These are phyloP conservation scores for Tetramorium alpestre DNA, from an alignment of 1,140 invertebrate species.

Conservation along the genomic window DNA sequence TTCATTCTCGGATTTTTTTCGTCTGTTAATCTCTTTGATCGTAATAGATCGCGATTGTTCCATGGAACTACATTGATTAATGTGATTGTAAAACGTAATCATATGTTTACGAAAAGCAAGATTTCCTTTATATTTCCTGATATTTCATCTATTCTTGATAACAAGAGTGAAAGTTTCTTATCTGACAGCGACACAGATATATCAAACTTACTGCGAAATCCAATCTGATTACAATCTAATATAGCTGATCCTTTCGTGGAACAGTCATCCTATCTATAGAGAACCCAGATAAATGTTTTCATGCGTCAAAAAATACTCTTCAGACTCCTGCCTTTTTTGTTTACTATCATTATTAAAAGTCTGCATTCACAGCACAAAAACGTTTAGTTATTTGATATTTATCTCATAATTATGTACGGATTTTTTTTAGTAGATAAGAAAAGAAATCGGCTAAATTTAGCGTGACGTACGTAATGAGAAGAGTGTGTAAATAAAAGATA, in stretches of 20 bases:
- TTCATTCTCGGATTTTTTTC: slow-evolving; percentile 5
- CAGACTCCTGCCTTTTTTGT: slow-evolving; percentile 34
- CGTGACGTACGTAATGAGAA: neutral
- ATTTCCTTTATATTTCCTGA: neutral
- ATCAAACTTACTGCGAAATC: neutral
- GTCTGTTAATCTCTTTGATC: neutral
- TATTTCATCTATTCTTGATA: neutral
- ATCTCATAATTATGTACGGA: neutral
- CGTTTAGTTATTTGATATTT: neutral
- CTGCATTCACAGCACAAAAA: neutral
- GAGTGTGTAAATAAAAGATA: slow-evolving; percentile 5
- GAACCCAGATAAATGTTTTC: neutral
- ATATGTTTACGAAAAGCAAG: neutral
- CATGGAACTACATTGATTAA: neutral
- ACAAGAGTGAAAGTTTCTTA: slow-evolving; percentile 2
- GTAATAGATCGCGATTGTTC: slow-evolving; percentile 4
- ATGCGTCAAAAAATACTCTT: slow-evolving; percentile 18
- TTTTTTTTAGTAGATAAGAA: neutral
- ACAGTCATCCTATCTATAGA: neutral
- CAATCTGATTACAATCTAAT: neutral
- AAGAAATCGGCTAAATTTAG: neutral
- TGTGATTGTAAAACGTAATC: neutral
- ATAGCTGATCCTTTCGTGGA: neutral
- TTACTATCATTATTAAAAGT: slow-evolving; percentile 11
- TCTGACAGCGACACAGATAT: neutral